Base-by-base conservation (phyloP, 2,113 vertebrate species). In the western clawed frog (Xenopus tropicalis) region DNA sequence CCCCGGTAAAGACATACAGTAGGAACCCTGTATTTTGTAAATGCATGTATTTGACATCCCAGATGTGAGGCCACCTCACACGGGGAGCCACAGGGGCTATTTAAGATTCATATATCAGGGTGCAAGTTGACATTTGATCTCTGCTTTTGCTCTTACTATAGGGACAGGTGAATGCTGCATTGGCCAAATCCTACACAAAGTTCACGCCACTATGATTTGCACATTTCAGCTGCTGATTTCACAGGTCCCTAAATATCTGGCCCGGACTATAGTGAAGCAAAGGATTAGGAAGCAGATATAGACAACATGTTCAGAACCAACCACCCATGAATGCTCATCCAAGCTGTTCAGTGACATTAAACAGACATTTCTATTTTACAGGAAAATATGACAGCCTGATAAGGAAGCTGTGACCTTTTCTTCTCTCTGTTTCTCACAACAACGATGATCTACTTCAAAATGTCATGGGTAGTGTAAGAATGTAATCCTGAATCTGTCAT, bases 311-410 rank as follows among this genome's bases (percentile, higher is more conserved):
- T 85, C 78, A 71, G 78, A 21, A 66, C 69, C 63, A 78, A 71
- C 70, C 78, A 69, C 13, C 58, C 56, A 79, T 76, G 83, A 83
- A 86, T 84, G 78, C 80, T 78, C 81, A 87, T 82, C 74, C 83
- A 80, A 79, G 78, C 72, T 84, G 78, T 80, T 88, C 82, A 84
- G 77, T 89, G 87, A 86, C 82, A 86, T 89, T 86, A 87, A 88
- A 85, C 81, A 88, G 84, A 84, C 83, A 85, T 88, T 88, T 88
- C 82, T 85, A 83, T 87, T 85, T 86, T 85, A 85, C 72, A 77
- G 78, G 63, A 86, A 71, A 87, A 85, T 82, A 84, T 83, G 82
- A 84, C 78, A 85, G 82, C 80, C 71, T 86, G 82, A 82, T 83
- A 88, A 85, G 79, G 79, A 84, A 86, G 79, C 76, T 70, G 81